Evolutionary conservation across 2,113 vertebrate species (phyloP), one percentile per base, ranked within the genome.

Genomic region (Aspiorhynchus laticeps): DNA sequence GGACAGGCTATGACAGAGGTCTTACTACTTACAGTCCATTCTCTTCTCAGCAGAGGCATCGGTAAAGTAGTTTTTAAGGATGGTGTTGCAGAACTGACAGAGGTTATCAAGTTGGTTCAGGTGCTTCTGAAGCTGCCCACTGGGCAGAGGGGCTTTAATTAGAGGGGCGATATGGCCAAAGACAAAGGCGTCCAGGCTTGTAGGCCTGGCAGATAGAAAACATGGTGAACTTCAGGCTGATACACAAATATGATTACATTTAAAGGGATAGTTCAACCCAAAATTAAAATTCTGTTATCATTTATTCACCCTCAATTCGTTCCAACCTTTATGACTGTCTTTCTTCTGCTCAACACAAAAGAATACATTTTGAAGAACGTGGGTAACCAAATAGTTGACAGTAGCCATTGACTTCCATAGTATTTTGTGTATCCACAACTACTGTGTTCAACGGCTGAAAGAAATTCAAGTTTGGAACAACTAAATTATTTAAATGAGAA

Each of bases 101-200:
- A 99, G 92, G 91, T 99, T 99, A 28, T 94, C 93, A 86, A 99
- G 97, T 92, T 98, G 97, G 85, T 95, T 96, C 92, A 99, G 93
- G 90, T 99, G 98, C 86, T 96, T 96, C 93, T 98, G 97, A 88
- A 99, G 93, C 28, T 96, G 96, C 61, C 96, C 95, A 91, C 96
- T 97, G 24, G 96, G 96, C 24, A 99, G 97, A 83, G 88, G 90
- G 71, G 97, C 96, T 96, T 97, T 99, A 92, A 96, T 95, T 63
- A 99, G 93, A 0, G 98, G 98, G 48, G 97, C 97, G 81, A 99
- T 90, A 84, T 97, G 98, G 80, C 98, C 98, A 94, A 99, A 99
- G 43, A 97, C 96, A 83, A 97, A 99, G 88, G 98, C 97, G 92
- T 99, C 98, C 93, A 99, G 94, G 87, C 97, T 98, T 86, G 96